These are phyloP conservation scores for Psittacula derbiana DNA, from an alignment of 2,797 vertebrate species.

Conservation along the genomic window DNA sequence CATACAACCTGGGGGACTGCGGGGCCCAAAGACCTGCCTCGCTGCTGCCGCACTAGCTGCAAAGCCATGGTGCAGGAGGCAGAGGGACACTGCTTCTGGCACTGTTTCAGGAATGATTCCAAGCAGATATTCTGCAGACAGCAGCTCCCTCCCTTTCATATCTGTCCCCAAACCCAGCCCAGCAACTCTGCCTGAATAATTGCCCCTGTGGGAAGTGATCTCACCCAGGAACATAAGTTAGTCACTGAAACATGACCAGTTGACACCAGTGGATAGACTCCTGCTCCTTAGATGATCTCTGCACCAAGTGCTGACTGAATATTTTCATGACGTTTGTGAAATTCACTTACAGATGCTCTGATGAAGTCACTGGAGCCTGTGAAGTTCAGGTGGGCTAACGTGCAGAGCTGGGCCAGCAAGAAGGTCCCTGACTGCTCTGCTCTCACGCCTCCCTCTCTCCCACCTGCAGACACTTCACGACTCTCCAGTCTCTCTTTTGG, in stretches of 20 bases:
- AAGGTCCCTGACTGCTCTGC: not conserved
- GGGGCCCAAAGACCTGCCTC: accelerated
- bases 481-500: slow-evolving; percentile 25
- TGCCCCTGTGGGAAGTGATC: accelerated
- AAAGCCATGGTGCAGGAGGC: not conserved
- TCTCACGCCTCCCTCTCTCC: not conserved
- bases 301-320: not conserved
- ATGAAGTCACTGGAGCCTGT: not conserved
- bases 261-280: not conserved
- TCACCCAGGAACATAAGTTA: not conserved
- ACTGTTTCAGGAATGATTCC: not conserved
- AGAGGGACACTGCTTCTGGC: too few species aligned
- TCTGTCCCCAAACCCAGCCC: not conserved
- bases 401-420: not conserved
- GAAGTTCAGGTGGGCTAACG: not conserved
- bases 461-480: slow-evolving; percentile 40
- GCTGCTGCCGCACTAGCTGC: not conserved
- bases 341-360: accelerated
- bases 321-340: not conserved
- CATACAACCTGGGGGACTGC: accelerated
- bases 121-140: not conserved
- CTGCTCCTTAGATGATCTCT: not conserved
- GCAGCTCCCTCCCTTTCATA: not conserved
- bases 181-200: not conserved
- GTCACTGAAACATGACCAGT: not conserved